A percentile compares a stretch with the other conserved stretches of the same genome.
Evolutionary conservation across 35 echinoderm and acorn worm species (phyloP).

Genomic region (Amphiura filiformis): DNA sequence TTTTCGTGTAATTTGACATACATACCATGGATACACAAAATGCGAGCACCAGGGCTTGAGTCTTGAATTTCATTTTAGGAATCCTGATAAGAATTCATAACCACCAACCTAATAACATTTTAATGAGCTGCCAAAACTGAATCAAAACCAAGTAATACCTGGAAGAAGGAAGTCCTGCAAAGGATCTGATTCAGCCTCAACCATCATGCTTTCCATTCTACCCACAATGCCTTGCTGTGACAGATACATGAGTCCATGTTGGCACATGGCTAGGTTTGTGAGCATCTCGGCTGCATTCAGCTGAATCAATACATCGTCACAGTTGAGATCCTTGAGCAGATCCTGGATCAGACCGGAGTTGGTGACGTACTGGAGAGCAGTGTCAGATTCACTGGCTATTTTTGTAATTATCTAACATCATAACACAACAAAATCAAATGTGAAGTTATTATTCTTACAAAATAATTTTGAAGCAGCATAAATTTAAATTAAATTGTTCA

Average conservation of each 20-base stretch:
- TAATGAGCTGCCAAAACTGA: too few relatives aligned
- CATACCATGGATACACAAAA: too few relatives aligned
- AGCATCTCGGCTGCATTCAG: constrained; percentile 92
- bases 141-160: too few relatives aligned
- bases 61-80: too few relatives aligned
- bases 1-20: too few relatives aligned
- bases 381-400: constrained; percentile 23
- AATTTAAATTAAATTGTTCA: too few relatives aligned
- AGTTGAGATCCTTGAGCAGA: constrained; percentile 58
- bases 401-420: constrained; percentile 24
- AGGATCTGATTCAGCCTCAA: constrained; percentile 53
- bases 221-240: constrained; percentile 63
- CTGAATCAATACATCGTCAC: constrained; percentile 79
- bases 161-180: constrained; percentile 64
- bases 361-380: constrained; percentile 35
- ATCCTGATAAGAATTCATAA: too few relatives aligned
- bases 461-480: too few relatives aligned
- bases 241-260: constrained; percentile 72
- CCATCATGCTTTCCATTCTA: constrained; percentile 68
- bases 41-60: too few relatives aligned
- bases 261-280: constrained; percentile 29
- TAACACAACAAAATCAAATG: too few relatives aligned
- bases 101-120: too few relatives aligned
- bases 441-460: background rate
- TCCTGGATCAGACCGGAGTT: constrained; percentile 54